These are phyloP conservation scores for Panopea generosa DNA, from an alignment of 2,888 invertebrate species.

Conservation along the genomic window DNA sequence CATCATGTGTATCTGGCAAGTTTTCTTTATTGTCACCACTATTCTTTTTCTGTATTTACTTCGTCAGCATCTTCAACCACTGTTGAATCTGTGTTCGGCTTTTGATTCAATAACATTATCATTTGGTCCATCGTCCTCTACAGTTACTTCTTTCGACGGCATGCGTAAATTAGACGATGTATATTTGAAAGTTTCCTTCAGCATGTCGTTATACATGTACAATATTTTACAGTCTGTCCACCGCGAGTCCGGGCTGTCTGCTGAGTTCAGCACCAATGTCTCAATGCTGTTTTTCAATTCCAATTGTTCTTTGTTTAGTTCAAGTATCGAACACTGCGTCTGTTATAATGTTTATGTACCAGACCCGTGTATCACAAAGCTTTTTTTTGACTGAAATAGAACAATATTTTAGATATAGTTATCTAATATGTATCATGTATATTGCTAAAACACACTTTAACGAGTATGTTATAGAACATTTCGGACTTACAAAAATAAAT, in stretches of 20 bases:
- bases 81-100: too few species aligned
- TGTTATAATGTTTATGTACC: conserved; percentile 69
- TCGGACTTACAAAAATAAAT: too few species aligned
- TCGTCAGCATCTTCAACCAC: too few species aligned
- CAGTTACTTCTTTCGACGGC: conserved; percentile 11
- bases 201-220: conserved; percentile 59
- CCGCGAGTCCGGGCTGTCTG: conserved; percentile 28
- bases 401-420: too few species aligned
- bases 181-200: conserved; percentile 51
- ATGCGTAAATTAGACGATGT: conserved; percentile 19
- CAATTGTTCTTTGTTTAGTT: conserved; percentile 53
- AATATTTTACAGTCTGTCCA: conserved; percentile 61
- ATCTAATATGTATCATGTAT: too few species aligned
- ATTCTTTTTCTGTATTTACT: too few species aligned
- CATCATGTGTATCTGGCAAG: too few species aligned
- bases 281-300: conserved; percentile 61
- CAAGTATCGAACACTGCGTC: conserved; percentile 64
- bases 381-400: too few species aligned
- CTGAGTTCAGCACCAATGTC: conserved; percentile 49
- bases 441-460: neutral
- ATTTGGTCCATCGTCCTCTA: conserved; percentile 6
- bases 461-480: neutral
- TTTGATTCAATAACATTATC: neutral
- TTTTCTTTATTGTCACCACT: neutral
- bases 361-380: conserved; percentile 67